Evolutionary conservation across 1,140 invertebrate species (phyloP), one percentile per base, ranked within the genome.

Genomic region (Nixonia krombeini): DNA sequence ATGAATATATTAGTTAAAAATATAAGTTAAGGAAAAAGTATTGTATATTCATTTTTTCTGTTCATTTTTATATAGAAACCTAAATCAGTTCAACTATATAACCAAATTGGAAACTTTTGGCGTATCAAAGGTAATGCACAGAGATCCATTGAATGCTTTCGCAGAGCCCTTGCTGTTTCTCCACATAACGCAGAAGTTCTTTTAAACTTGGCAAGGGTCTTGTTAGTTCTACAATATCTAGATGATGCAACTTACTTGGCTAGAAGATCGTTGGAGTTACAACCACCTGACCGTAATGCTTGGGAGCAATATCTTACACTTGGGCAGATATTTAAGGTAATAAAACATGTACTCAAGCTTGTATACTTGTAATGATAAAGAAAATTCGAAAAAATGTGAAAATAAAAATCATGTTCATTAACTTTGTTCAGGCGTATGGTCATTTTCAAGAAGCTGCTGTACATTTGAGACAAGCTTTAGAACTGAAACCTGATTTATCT

Each of bases 291-390:
- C 78, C 90, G 92, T 66, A 93, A 91, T 78, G 91, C 94, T 0
- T 96, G 94, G 94, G 90, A 94, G 73, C 94, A 96, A 78, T 94
- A 95, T 83, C 94, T 95, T 74, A 95, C 93, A 6, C 86, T 95
- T 9, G 94, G 91, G 17, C 91, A 93, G 85, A 93, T 93, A 80
- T 92, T 93, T 70, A 93, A 93, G 79, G 86, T 86, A 65, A 47
- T 35, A 47, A 0, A 28, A n/a, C n/a, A n/a, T n/a, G n/a, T n/a
- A n/a, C n/a, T n/a, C n/a, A n/a, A n/a, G n/a, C n/a, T n/a, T n/a
- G n/a, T n/a, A n/a, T n/a, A n/a, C n/a, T n/a, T n/a, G n/a, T n/a
- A n/a, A n/a, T n/a, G n/a, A n/a, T n/a, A n/a, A n/a, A n/a, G n/a
- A n/a, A n/a, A n/a, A n/a, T n/a, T n/a, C n/a, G n/a, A n/a, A n/a